Evolutionary conservation across 1,140 invertebrate genomes (phyloP), one percentile per base, ranked within the genome.

Genomic region (Penaeus chinensis): DNA sequence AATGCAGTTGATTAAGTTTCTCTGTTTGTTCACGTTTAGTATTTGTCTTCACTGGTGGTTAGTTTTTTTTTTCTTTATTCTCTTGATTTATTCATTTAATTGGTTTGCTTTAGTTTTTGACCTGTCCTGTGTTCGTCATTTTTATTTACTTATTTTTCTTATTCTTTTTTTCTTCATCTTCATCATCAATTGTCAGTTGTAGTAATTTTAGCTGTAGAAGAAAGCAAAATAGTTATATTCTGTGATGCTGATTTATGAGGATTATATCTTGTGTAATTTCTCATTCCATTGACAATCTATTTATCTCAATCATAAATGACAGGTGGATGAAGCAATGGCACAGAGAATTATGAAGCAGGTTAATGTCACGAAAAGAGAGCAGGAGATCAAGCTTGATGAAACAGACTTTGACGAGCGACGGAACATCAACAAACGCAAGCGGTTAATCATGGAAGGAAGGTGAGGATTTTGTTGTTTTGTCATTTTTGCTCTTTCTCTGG

Each of bases 331-430:
- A 91, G 95, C 95, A 89, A 95, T 97, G 93, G 96, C 98, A 1
- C 94, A 95, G 32, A 95, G 95, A 89, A 98, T 99, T 89, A 95
- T 98, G 85, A 96, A 96, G 11, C 96, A 99, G 93, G 96, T 99
- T 22, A 96, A 96, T 87, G 96, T 98, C 0, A 96, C 97, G 0
- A 95, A 96, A 91, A 94, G 97, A 78, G 97, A 99, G 92, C 97
- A 97, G 13, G 96, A 98, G 92, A 97, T 99, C 78, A 95, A 95
- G 91, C 92, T 99, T 37, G 97, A 99, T 91, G 96, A 98, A 92
- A 95, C 95, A 89, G 96, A 99, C 91, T 98, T 98, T 92, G 97
- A 97, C 91, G 96, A 98, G 92, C 95, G 96, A 85, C 96, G 95
- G 90, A 93, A 95, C 89, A 97, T 97, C 81, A 97, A 99, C 93